These are phyloP conservation scores for Carcharodon carcharias DNA, from an alignment of 2,797 vertebrate genomes.

Conservation along the genomic window DNA sequence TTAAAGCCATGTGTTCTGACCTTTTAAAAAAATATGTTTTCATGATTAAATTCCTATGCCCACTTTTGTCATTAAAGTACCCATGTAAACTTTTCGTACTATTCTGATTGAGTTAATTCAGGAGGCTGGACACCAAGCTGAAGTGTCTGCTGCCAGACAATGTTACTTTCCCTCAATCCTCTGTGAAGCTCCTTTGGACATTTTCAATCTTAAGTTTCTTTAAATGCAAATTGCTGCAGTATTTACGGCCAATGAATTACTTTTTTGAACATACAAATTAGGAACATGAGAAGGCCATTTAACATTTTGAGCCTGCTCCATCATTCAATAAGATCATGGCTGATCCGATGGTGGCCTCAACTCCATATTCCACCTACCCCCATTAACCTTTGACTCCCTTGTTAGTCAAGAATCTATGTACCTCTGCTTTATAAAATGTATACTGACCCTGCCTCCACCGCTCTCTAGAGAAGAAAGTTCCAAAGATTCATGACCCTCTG, in stretches of 20 bases:
- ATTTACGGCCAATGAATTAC: neutral
- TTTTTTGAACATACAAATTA: too few species aligned
- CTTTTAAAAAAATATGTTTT: neutral
- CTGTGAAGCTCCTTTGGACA: neutral
- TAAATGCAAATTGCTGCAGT: neutral
- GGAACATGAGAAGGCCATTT: too few species aligned
- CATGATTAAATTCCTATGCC: neutral
- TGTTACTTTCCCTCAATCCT: neutral
- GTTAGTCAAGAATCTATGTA: too few species aligned
- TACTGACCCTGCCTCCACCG: too few species aligned
- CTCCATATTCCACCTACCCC: too few species aligned
- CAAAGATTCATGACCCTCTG: too few species aligned
- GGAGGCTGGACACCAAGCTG: neutral
- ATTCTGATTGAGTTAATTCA: neutral
- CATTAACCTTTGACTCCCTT: too few species aligned
- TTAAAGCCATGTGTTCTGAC: neutral
- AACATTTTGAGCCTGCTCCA: too few species aligned
- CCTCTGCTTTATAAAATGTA: too few species aligned
- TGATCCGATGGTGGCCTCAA: too few species aligned
- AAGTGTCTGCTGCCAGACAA: neutral
- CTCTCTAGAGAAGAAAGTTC: too few species aligned
- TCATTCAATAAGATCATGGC: too few species aligned
- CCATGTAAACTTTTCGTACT: neutral
- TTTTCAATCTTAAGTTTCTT: neutral
- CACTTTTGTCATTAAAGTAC: neutral